Conservation (phyloP, 2,113 vertebrate species). For the Phyllopteryx taeniolatus region DNA sequence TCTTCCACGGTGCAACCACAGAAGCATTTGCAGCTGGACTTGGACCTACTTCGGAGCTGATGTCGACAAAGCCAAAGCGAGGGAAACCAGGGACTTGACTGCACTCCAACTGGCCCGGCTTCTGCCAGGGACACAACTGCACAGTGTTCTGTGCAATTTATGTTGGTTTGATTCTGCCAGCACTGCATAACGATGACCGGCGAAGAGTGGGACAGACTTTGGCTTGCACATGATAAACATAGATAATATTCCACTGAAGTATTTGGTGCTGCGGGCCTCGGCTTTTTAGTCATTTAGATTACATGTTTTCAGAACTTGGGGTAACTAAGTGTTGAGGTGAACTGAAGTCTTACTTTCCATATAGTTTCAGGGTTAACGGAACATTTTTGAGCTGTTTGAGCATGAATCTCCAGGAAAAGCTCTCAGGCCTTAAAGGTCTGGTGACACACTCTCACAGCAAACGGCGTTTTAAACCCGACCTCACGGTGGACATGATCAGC, state of each 20-base stretch:
- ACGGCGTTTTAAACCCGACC: slow-evolving; percentile 79
- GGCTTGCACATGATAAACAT: slow-evolving; percentile 54
- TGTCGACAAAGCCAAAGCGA: slow-evolving; percentile 62
- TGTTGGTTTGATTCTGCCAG: slow-evolving; percentile 53
- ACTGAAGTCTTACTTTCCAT: slow-evolving; percentile 24
- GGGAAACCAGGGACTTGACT: slow-evolving; percentile 59
- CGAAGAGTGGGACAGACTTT: slow-evolving; percentile 52
- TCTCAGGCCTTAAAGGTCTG: slow-evolving; percentile 85
- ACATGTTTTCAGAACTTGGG: slow-evolving; percentile 36
- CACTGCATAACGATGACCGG: slow-evolving; percentile 53
- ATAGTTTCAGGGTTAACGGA: neutral
- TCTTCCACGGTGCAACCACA: slow-evolving; percentile 61
- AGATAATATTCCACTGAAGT: slow-evolving; percentile 41
- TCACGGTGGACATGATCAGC: slow-evolving; percentile 96
- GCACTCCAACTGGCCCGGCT: slow-evolving; percentile 48
- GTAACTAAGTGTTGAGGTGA: slow-evolving; percentile 10
- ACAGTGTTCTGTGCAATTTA: slow-evolving; percentile 62
- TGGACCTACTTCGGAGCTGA: slow-evolving; percentile 69
- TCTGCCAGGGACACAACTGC: slow-evolving; percentile 64
- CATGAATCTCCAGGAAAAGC: slow-evolving; percentile 93
- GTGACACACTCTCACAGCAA: slow-evolving; percentile 85
- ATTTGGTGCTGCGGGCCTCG: slow-evolving; percentile 28
- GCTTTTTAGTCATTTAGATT: slow-evolving; percentile 19
- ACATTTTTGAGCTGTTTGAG: slow-evolving; percentile 1
- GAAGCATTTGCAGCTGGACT: slow-evolving; percentile 62